Evolutionary conservation across 2,113 vertebrate genomes (phyloP).

Genomic region (Rafetus swinhoei): DNA sequence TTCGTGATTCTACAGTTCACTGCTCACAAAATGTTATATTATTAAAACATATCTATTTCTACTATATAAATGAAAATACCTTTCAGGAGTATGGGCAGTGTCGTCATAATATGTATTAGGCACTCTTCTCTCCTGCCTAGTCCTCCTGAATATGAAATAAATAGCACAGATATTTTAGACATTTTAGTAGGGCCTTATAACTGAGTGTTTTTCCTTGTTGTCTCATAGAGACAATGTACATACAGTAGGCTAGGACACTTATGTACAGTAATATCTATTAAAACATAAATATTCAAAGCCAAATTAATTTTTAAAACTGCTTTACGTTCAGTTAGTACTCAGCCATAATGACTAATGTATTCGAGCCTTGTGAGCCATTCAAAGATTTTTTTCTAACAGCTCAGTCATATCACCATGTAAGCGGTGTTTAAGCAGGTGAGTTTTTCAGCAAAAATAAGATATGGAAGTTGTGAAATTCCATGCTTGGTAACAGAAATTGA

Average conservation of each 20-base stretch:
- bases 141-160: constrained; percentile 82
- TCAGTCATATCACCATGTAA: not conserved
- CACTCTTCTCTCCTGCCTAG: constrained; percentile 82
- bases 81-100: constrained; percentile 83
- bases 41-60: constrained; percentile 56
- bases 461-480: not conserved
- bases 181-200: constrained; percentile 22
- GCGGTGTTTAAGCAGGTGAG: not conserved
- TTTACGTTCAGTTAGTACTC: not conserved
- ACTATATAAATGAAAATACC: constrained; percentile 78
- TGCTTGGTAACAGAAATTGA: not conserved
- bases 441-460: not conserved
- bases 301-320: not conserved
- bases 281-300: not conserved
- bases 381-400: not conserved
- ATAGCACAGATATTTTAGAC: constrained; percentile 71
- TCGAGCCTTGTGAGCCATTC: not conserved
- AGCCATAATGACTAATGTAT: not conserved
- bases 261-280: not conserved
- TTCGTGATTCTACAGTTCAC: constrained; percentile 16
- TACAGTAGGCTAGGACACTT: not conserved
- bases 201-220: not conserved
- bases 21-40: constrained; percentile 25
- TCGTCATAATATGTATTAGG: constrained; percentile 81
- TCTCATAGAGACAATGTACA: not conserved